phyloP scores from a whole-genome alignment of 2,797 vertebrate genomes.

The Simalia tracyae region DNA sequence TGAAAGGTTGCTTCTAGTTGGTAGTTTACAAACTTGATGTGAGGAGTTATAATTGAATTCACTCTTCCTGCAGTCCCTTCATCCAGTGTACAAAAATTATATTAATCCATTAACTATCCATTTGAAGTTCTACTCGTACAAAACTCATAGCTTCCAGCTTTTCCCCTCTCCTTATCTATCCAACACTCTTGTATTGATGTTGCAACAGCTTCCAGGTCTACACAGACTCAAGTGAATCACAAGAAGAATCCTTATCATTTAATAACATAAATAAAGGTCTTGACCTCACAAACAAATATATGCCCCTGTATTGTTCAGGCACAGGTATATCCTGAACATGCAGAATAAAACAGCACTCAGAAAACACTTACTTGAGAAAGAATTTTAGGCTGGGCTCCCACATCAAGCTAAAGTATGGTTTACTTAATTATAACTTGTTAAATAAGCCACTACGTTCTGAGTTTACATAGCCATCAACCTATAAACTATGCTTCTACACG shows the following conservation, averaged over 20 bases:
- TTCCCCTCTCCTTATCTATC: not conserved
- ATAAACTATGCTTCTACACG: not conserved
- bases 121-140: too few relatives aligned
- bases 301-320: not conserved
- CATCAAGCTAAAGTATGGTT: not conserved
- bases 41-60: not conserved
- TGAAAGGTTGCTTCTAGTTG: not conserved
- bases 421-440: not conserved
- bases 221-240: too few relatives aligned
- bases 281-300: not conserved
- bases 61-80: not conserved
- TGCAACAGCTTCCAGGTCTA: not conserved
- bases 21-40: not conserved
- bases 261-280: not conserved
- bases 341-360: not conserved
- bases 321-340: not conserved
- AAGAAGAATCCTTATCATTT: not conserved
- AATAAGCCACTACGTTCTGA: not conserved
- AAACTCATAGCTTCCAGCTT: not conserved
- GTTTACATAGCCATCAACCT: not conserved
- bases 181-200: not conserved
- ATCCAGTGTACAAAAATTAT: not conserved
- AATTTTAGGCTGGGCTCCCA: not conserved
- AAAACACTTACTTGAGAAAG: not conserved
- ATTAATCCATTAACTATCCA: too few relatives aligned